Conservation (phyloP, 2,797 vertebrate genomes). For the Oryzias sinensis region DNA sequence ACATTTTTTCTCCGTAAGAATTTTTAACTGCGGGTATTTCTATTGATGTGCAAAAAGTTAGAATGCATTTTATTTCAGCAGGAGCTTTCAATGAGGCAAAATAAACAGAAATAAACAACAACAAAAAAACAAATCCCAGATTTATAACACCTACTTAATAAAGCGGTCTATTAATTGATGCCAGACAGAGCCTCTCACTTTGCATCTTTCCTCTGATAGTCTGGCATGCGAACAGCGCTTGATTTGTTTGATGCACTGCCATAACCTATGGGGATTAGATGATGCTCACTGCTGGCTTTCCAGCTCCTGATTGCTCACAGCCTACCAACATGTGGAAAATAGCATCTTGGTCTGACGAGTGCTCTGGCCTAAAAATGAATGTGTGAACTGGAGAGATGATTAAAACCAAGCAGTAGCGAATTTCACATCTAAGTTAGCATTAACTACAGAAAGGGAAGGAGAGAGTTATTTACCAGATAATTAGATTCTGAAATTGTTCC, state of each 20-base stretch:
- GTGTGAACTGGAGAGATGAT: slow-evolving; percentile 79
- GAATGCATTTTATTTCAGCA: slow-evolving; percentile 49
- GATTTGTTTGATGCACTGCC: slow-evolving; percentile 74
- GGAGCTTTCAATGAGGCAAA: slow-evolving; percentile 57
- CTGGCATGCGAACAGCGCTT: slow-evolving; percentile 60
- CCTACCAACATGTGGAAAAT: slow-evolving; percentile 74
- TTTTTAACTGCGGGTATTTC: slow-evolving; percentile 41
- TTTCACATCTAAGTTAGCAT: slow-evolving; percentile 77
- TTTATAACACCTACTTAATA: slow-evolving; percentile 55
- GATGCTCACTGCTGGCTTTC: slow-evolving; percentile 58
- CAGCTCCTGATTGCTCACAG: slow-evolving; percentile 59
- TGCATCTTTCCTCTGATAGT: slow-evolving; percentile 58
- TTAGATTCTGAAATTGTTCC: slow-evolving; percentile 71
- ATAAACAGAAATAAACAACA: too few species aligned
- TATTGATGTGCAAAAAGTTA: slow-evolving; percentile 38
- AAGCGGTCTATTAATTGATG: slow-evolving; percentile 68
- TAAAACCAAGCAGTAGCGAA: slow-evolving; percentile 78
- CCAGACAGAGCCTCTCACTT: slow-evolving; percentile 60
- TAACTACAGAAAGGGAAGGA: slow-evolving; percentile 60
- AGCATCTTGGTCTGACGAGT: slow-evolving; percentile 76
- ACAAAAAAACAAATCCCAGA: slow-evolving; percentile 49
- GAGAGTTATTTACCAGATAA: slow-evolving; percentile 74
- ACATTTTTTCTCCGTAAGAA: slow-evolving; percentile 30
- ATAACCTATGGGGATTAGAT: slow-evolving; percentile 74
- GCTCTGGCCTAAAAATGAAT: slow-evolving; percentile 67